phyloP scores from a whole-genome alignment of 1,140 invertebrate genomes.

The Drosophila bifasciata region DNA sequence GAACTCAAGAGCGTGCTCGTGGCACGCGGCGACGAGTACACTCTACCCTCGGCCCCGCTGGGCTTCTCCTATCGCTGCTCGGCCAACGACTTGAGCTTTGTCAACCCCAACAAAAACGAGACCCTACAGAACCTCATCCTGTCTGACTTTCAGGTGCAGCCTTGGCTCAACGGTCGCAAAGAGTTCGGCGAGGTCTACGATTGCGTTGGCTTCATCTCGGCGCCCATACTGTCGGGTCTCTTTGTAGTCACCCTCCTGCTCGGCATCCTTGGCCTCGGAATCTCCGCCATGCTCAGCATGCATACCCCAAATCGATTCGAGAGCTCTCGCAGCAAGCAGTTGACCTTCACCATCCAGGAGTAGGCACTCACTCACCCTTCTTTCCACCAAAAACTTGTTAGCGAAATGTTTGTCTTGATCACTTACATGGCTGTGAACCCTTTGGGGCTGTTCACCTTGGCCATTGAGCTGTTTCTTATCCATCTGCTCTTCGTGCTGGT shows the following conservation, averaged over 20 bases:
- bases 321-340: slow-evolving; percentile 97
- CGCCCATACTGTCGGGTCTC: slow-evolving; percentile 96
- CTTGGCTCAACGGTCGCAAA: slow-evolving; percentile 84
- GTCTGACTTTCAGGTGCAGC: slow-evolving; percentile 85
- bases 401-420: slow-evolving; percentile 71
- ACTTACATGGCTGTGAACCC: slow-evolving; percentile 64
- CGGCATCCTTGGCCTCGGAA: slow-evolving; percentile 91
- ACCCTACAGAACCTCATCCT: slow-evolving; percentile 79
- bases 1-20: slow-evolving; percentile 65
- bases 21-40: slow-evolving; percentile 72
- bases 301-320: slow-evolving; percentile 99
- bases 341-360: slow-evolving; percentile 91
- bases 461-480: slow-evolving; percentile 77
- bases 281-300: slow-evolving; percentile 96
- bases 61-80: slow-evolving; percentile 85
- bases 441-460: slow-evolving; percentile 65
- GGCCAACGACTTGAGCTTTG: slow-evolving; percentile 84
- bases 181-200: slow-evolving; percentile 91
- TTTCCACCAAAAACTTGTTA: no score
- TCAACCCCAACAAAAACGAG: slow-evolving; percentile 79
- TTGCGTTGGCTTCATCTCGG: slow-evolving; percentile 95
- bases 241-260: slow-evolving; percentile 91
- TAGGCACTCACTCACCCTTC: slow-evolving; percentile 85
- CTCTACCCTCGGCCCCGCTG: slow-evolving; percentile 84
- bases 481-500: slow-evolving; percentile 76